Conservation (phyloP, 2,888 invertebrate genomes). For the Dilophus febrilis region DNA sequence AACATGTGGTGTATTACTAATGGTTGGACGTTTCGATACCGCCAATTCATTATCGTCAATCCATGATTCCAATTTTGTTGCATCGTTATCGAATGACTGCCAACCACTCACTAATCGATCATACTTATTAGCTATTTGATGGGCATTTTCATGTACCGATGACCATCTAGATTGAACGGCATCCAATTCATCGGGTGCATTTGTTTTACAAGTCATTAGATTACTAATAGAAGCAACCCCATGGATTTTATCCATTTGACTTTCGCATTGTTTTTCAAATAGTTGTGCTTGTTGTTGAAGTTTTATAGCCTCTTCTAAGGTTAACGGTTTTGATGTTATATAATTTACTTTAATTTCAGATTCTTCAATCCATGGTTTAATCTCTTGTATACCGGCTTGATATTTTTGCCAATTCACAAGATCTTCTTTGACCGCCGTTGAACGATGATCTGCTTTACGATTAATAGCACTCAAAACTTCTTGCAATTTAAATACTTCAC, state of each 20-base stretch:
- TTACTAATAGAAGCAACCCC: constrained; percentile 56
- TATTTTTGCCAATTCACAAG: constrained; percentile 73
- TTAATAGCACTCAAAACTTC: constrained; percentile 61
- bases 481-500: constrained; percentile 57
- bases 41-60: constrained; percentile 46
- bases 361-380: constrained; percentile 78
- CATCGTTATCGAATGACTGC: constrained; percentile 65
- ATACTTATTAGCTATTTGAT: constrained; percentile 59
- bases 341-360: constrained; percentile 61
- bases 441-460: constrained; percentile 57
- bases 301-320: constrained; percentile 64
- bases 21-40: constrained; percentile 38
- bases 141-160: constrained; percentile 63
- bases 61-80: constrained; percentile 64
- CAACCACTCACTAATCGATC: constrained; percentile 65
- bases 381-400: constrained; percentile 57
- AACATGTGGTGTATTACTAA: constrained; percentile 50
- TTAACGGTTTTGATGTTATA: constrained; percentile 47
- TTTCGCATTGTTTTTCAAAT: constrained; percentile 62
- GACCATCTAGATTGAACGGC: constrained; percentile 69
- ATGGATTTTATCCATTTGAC: constrained; percentile 56
- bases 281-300: constrained; percentile 52
- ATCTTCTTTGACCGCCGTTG: constrained; percentile 57
- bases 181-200: constrained; percentile 69
- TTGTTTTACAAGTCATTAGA: constrained; percentile 55